Evolutionary conservation across 2,113 vertebrate genomes (phyloP).

Genomic region (Peucedramus taeniatus): DNA sequence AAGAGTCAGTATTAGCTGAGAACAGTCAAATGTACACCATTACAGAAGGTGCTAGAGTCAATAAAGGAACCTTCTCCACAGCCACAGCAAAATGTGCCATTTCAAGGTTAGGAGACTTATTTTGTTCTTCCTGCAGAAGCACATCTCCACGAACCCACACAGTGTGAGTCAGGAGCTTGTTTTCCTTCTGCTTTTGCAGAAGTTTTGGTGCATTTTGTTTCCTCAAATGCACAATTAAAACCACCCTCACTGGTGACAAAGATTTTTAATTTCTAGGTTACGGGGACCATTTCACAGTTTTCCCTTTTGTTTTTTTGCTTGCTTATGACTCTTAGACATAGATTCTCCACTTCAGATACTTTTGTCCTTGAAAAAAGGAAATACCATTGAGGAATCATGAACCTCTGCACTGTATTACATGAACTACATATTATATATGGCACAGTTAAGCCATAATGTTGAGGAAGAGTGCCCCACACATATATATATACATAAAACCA

Average conservation of each 20-base stretch:
- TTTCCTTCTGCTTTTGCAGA: background rate
- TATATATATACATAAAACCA: background rate
- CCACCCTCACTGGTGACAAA: background rate
- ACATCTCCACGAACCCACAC: background rate
- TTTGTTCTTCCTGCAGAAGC: slow-evolving; percentile 13
- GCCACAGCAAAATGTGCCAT: background rate
- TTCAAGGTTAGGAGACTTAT: slow-evolving; percentile 33
- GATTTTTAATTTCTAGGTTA: background rate
- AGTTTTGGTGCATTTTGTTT: background rate
- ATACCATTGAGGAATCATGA: background rate
- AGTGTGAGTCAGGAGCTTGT: background rate
- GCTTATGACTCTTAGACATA: background rate
- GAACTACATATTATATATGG: background rate
- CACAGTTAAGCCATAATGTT: background rate
- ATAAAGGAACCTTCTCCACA: background rate
- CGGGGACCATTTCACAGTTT: background rate
- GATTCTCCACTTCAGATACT: background rate
- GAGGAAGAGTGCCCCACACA: background rate
- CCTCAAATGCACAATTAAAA: background rate
- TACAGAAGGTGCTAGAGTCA: background rate
- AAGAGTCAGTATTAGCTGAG: background rate
- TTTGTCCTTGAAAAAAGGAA: background rate
- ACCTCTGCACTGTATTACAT: background rate
- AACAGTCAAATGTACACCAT: background rate
- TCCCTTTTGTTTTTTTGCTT: background rate